Base-by-base conservation (phyloP, 2,113 vertebrate species). In the Corydoras sp. region DNA sequence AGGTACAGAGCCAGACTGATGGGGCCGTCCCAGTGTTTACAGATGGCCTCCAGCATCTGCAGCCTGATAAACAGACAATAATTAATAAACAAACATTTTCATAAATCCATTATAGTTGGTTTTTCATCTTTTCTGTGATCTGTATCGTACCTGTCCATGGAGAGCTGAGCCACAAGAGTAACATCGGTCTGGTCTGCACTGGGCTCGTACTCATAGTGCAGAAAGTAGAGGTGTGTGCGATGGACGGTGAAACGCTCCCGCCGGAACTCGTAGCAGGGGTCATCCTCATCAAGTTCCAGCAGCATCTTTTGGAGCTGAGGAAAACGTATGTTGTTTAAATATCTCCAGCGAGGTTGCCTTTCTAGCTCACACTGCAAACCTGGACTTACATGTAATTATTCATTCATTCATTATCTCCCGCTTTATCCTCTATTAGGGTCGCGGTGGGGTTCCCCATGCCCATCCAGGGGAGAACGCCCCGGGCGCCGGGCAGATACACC, bases 31-130 rank as follows among this genome's bases (percentile, higher is more conserved):
- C 97, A 99, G 88, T 99, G 97, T 75, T 97, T 98, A 83, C 96
- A 99, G 88, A 99, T 99, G 81, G 95, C 95, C 86, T 99, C 97
- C 65, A 99, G 85, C 96, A 99, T 99, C 91, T 99, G 97, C 79
- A 99, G 93, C 83, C 97, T 99, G 71, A 68, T 24, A 24, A 24
- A 24, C 18, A 24, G 18, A 2, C 18, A 24, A 24, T 24, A 24
- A 24, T 24, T 24, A 24, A 24, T 24, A 24, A 24, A 24, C 18
- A 1, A 24, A 24, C 18, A 24, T 24, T 24, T 24, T 24, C 2
- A 24, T 24, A 24, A 24, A 24, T 24, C 18, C 18, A 24, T 24
- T 24, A 24, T 24, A 24, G 18, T 24, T 24, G 18, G 18, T 24
- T 24, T 24, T 24, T 24, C 18, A 24, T 24, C 35, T 49, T 13